phyloP scores from a whole-genome alignment of 37 sponge, comb jelly and placozoan species.

The Halichondria panicea region DNA sequence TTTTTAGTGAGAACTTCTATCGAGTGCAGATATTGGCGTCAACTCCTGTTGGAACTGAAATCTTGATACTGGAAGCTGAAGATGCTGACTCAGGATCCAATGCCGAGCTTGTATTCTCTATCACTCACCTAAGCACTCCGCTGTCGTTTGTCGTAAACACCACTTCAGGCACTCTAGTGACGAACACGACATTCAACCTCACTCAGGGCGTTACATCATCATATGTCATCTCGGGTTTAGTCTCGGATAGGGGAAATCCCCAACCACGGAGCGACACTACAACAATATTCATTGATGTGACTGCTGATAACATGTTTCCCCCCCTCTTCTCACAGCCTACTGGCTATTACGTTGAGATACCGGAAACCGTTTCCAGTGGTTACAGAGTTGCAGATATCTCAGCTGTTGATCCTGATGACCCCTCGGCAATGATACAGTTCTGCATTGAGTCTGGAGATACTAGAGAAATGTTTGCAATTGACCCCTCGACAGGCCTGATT shows the following conservation, averaged over 20 bases:
- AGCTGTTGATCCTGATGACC: constrained; percentile 56
- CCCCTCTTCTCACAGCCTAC: constrained; percentile 51
- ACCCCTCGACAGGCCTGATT: constrained; percentile 39
- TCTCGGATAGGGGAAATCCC: constrained; percentile 72
- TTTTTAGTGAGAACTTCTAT: constrained; percentile 45
- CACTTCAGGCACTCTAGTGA: constrained; percentile 48
- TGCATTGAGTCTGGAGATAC: constrained; percentile 48
- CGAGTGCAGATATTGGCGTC: constrained; percentile 13
- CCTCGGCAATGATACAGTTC: constrained; percentile 13
- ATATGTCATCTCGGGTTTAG: constrained; percentile 37
- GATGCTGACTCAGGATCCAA: constrained; percentile 78
- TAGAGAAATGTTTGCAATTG: constrained; percentile 44
- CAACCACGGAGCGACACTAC: constrained; percentile 27
- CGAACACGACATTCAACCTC: constrained; percentile 13
- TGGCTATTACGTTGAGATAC: constrained; percentile 35
- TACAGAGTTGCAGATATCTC: constrained; percentile 27
- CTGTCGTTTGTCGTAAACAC: constrained; percentile 45
- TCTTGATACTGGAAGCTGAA: constrained; percentile 34
- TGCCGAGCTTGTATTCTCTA: constrained; percentile 55
- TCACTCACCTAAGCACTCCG: constrained; percentile 38
- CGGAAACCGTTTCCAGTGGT: constrained; percentile 47
- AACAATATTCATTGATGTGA: constrained; percentile 32
- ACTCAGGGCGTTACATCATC: neutral
- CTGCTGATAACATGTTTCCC: constrained; percentile 43
- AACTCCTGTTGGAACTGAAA: constrained; percentile 40